A percentile compares a stretch with the other conserved stretches of the same genome.
These are phyloP conservation scores for Sesia bembeciformis DNA, from an alignment of 2,888 invertebrate genomes.

Conservation along the genomic window DNA sequence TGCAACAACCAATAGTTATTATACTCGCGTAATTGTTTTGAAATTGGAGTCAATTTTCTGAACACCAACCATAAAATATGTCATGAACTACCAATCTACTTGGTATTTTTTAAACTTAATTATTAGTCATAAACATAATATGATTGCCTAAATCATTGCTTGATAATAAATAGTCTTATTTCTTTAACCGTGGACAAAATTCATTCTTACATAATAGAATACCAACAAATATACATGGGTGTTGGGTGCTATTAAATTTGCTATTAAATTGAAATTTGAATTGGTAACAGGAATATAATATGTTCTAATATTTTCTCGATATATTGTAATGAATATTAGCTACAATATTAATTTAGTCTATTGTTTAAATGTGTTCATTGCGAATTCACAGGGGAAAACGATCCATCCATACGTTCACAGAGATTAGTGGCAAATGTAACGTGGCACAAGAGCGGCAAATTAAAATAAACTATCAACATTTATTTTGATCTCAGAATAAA, in stretches of 20 bases:
- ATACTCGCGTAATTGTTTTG: too few species aligned
- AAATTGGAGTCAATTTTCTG: too few species aligned
- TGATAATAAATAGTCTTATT: background rate
- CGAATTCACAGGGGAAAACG: too few species aligned
- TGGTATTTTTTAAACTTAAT: background rate
- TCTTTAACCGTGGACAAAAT: background rate
- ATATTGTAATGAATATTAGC: slow-evolving; percentile 7
- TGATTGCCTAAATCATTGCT: background rate
- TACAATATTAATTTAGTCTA: background rate
- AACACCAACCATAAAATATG: background rate
- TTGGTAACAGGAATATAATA: slow-evolving; percentile 11
- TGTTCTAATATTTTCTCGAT: slow-evolving; percentile 4
- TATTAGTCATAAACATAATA: background rate
- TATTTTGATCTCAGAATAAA: too few species aligned
- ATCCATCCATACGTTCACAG: too few species aligned
- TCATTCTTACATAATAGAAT: slow-evolving; percentile 17
- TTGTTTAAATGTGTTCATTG: too few species aligned
- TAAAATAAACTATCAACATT: too few species aligned
- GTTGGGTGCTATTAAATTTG: slow-evolving; percentile 4
- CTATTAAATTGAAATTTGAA: slow-evolving; percentile 7
- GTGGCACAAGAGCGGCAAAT: too few species aligned
- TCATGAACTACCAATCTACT: background rate
- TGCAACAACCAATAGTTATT: too few species aligned
- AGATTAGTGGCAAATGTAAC: too few species aligned
- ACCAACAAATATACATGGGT: slow-evolving; percentile 3